A percentile compares a stretch with the other conserved stretches of the same genome.
Evolutionary conservation across 2,113 vertebrate genomes (phyloP).

Genomic region (Zosterops lateralis): DNA sequence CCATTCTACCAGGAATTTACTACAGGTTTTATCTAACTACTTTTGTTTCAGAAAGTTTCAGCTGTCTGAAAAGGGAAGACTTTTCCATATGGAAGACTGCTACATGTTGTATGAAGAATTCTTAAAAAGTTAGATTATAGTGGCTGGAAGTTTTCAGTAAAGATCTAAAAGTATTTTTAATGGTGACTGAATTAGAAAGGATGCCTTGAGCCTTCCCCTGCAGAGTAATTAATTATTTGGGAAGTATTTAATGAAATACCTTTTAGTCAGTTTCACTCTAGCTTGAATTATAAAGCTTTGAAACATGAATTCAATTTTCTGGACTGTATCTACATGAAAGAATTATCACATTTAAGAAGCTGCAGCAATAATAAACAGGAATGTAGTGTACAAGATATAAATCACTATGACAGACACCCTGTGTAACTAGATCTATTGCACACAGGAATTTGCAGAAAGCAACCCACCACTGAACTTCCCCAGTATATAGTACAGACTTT

Average conservation of each 20-base stretch:
- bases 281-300: neutral
- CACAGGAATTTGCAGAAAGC: neutral
- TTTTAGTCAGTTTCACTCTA: neutral
- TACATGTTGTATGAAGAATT: neutral
- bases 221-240: neutral
- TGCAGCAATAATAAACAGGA: neutral
- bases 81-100: neutral
- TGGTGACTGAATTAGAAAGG: neutral
- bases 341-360: neutral
- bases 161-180: neutral
- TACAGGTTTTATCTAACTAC: neutral
- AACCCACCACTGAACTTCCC: neutral
- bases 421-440: neutral
- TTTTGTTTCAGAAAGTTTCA: neutral
- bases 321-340: neutral
- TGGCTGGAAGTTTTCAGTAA: neutral
- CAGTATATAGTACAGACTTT: neutral
- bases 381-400: neutral
- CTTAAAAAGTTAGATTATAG: neutral
- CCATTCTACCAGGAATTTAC: neutral
- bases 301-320: neutral
- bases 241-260: neutral
- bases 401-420: neutral
- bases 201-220: neutral
- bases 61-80: neutral